These are phyloP conservation scores for Argya squamiceps DNA, from an alignment of 2,797 vertebrate genomes.

Conservation along the genomic window DNA sequence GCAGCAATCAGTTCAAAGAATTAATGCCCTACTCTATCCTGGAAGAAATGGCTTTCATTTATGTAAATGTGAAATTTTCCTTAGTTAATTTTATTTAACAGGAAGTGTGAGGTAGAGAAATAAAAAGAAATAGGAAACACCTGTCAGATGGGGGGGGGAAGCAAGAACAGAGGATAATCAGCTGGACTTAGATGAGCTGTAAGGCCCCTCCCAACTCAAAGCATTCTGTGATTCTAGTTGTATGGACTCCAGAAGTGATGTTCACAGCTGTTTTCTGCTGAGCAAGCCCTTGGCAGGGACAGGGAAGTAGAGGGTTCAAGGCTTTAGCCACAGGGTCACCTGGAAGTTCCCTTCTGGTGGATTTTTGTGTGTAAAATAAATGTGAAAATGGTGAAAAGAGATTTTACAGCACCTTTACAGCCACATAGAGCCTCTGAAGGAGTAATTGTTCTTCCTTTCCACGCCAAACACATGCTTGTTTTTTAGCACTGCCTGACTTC, in stretches of 20 bases:
- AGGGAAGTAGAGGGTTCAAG: too few relatives aligned
- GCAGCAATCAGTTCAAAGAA: not conserved
- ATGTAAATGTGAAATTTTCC: not conserved
- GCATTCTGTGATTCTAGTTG: not conserved
- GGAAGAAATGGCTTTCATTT: not conserved
- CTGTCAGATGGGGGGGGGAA: not conserved
- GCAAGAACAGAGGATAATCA: not conserved
- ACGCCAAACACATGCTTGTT: fast-evolving
- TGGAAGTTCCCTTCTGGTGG: not conserved
- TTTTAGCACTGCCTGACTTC: not conserved
- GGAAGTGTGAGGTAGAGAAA: not conserved
- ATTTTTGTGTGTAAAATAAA: not conserved
- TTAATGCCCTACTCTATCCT: not conserved
- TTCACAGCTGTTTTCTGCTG: not conserved
- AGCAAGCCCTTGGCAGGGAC: not conserved
- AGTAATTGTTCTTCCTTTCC: fast-evolving
- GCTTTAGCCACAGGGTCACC: not conserved
- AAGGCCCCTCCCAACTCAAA: not conserved
- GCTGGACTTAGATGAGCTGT: not conserved
- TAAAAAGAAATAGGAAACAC: not conserved
- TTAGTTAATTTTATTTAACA: not conserved
- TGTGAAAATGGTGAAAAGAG: not conserved
- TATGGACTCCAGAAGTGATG: not conserved
- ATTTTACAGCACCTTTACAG: not conserved
- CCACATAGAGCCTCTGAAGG: too few relatives aligned